phyloP scores from a whole-genome alignment of 2,888 invertebrate species.

The Melieria omissa region DNA sequence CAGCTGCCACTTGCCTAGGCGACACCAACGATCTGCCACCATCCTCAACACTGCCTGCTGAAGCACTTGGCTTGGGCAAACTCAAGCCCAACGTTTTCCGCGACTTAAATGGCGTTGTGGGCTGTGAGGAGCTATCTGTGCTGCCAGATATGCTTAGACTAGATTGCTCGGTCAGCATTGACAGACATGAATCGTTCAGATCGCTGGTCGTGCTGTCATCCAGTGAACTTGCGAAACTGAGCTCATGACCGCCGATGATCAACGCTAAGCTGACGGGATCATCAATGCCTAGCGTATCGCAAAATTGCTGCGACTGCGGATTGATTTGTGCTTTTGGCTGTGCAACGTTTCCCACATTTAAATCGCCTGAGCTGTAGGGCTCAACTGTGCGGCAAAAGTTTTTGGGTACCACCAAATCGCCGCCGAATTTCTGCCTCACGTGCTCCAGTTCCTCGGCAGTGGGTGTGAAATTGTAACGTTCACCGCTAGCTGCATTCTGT shows the following conservation, averaged over 20 bases:
- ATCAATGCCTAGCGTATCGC: constrained; percentile 77
- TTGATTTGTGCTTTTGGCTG: constrained; percentile 72
- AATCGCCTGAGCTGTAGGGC: constrained; percentile 68
- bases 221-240: constrained; percentile 54
- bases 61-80: constrained; percentile 53
- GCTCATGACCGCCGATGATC: constrained; percentile 68
- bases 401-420: constrained; percentile 76
- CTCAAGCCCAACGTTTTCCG: constrained; percentile 52
- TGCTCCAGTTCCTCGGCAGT: constrained; percentile 78
- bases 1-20: neutral
- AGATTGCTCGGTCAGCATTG: constrained; percentile 35
- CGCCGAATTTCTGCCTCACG: constrained; percentile 74
- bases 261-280: constrained; percentile 80
- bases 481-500: constrained; percentile 70
- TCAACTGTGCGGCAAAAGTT: constrained; percentile 84
- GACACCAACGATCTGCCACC: neutral
- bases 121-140: constrained; percentile 13
- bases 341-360: constrained; percentile 58
- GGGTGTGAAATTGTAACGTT: constrained; percentile 73
- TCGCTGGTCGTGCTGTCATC: constrained; percentile 46
- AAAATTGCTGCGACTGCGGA: constrained; percentile 77
- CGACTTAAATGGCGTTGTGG: constrained; percentile 53
- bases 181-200: constrained; percentile 42
- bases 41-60: neutral
- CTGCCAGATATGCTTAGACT: constrained; percentile 40